A percentile compares a stretch with the other conserved stretches of the same genome.
phyloP scores from a whole-genome alignment of 35 echinoderm and acorn worm species.

The Strongylocentrotus purpuratus region DNA sequence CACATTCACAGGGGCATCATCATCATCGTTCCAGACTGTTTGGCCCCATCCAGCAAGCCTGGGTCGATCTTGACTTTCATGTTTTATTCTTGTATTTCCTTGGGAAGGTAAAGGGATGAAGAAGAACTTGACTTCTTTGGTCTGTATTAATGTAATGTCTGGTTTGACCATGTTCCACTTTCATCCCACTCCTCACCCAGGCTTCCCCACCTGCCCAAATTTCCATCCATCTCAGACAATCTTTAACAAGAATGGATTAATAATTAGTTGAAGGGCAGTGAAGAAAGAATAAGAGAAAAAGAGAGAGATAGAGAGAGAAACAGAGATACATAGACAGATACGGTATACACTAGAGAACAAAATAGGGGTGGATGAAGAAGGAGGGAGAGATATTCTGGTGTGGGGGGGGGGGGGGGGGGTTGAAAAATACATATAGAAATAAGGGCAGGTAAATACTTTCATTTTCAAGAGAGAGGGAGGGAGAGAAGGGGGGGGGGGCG shows the following conservation, averaged over 20 bases:
- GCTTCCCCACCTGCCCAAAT: not conserved
- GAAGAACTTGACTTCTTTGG: not conserved
- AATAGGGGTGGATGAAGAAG: no score
- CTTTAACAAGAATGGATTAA: no score
- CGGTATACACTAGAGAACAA: no score
- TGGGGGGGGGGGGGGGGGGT: no score
- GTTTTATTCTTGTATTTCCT: not conserved
- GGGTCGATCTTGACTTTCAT: not conserved
- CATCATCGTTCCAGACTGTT: not conserved
- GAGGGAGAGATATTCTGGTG: no score
- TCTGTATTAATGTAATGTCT: not conserved
- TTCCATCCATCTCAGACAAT: no score
- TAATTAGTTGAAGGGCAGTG: not conserved
- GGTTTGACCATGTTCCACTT: not conserved
- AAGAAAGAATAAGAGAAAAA: not conserved
- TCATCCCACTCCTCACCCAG: not conserved
- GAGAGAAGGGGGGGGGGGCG: not conserved
- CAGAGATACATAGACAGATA: no score
- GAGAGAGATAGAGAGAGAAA: not conserved
- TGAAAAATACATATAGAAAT: no score
- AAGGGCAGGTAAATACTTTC: no score
- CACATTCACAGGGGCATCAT: not conserved
- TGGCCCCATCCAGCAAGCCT: not conserved
- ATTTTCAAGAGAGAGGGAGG: not conserved
- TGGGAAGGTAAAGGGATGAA: not conserved